Conservation (phyloP, 2,113 vertebrate genomes). For the Callospermophilus lateralis region DNA sequence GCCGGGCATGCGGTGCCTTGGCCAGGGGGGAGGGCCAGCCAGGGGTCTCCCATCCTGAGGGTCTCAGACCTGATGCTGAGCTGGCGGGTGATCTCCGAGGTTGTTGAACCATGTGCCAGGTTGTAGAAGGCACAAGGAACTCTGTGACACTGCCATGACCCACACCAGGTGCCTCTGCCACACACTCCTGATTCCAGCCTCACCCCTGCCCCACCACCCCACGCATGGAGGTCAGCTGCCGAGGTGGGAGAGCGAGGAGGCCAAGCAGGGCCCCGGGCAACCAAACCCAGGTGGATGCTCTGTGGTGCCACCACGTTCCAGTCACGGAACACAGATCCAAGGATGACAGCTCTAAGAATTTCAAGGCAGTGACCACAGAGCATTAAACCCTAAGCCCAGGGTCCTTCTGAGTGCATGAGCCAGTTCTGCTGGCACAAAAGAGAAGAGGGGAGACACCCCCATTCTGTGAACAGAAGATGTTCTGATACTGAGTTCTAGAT, state of each 20-base stretch:
- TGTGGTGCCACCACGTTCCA: background rate
- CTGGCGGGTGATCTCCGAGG: background rate
- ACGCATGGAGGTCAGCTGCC: background rate
- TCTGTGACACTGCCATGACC: too few relatives aligned
- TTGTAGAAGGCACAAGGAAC: background rate
- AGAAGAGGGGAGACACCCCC: background rate
- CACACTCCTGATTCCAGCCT: background rate
- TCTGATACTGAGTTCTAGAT: background rate
- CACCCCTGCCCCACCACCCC: background rate
- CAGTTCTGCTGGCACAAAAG: background rate
- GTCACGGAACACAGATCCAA: background rate
- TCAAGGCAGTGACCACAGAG: background rate
- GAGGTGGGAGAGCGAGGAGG: background rate
- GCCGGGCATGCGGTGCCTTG: fast-evolving
- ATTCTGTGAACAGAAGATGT: background rate
- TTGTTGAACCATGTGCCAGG: too few relatives aligned
- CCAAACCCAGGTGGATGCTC: fast-evolving
- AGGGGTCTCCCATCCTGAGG: background rate
- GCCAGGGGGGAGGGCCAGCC: background rate
- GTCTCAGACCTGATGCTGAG: background rate
- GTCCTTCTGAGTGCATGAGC: background rate
- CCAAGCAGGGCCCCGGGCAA: too few relatives aligned
- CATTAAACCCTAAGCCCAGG: background rate
- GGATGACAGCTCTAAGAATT: background rate
- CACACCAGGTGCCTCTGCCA: too few relatives aligned